phyloP scores from a whole-genome alignment of 2,797 vertebrate genomes.

The Alcedo quadribrachys region DNA sequence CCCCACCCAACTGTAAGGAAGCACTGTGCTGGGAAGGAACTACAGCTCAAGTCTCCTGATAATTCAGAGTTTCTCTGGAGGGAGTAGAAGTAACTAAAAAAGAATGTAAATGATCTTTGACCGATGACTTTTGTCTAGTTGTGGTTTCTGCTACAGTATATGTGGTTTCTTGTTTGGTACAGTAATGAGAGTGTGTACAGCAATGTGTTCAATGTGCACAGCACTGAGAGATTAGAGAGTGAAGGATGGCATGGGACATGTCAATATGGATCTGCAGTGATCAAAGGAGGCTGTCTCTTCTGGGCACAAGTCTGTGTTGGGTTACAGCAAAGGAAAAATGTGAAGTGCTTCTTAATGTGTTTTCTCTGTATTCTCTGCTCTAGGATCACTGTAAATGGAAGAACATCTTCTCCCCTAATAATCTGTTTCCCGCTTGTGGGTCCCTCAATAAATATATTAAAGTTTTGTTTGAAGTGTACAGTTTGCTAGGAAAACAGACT shows the following conservation, averaged over 20 bases:
- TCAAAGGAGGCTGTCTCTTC: slow-evolving; percentile 70
- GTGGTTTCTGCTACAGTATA: slow-evolving; percentile 49
- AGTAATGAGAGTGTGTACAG: slow-evolving; percentile 64
- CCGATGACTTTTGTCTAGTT: slow-evolving; percentile 60
- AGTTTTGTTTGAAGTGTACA: slow-evolving; percentile 53
- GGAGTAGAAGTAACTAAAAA: slow-evolving; percentile 47
- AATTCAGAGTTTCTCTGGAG: slow-evolving; percentile 45
- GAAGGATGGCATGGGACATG: slow-evolving; percentile 72
- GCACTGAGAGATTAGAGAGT: slow-evolving; percentile 70
- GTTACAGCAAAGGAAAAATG: slow-evolving; percentile 62
- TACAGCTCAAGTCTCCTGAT: slow-evolving; percentile 26
- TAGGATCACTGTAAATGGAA: slow-evolving; percentile 50
- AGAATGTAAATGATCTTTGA: slow-evolving; percentile 66
- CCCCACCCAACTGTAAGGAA: slow-evolving; percentile 2
- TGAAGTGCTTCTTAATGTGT: slow-evolving; percentile 72
- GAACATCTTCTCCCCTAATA: slow-evolving; percentile 56
- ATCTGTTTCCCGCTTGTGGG: slow-evolving; percentile 47
- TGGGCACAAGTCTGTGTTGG: slow-evolving; percentile 67
- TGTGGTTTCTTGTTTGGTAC: slow-evolving; percentile 29
- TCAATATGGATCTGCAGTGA: slow-evolving; percentile 73
- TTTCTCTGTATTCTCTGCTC: slow-evolving; percentile 61
- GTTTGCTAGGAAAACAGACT: slow-evolving; percentile 38
- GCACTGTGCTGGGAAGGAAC: neutral
- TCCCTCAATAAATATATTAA: slow-evolving; percentile 49
- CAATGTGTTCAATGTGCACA: slow-evolving; percentile 56